A percentile compares a stretch with the other conserved stretches of the same genome.
Evolutionary conservation across 2,797 vertebrate genomes (phyloP).

Genomic region (Cuniculus paca): DNA sequence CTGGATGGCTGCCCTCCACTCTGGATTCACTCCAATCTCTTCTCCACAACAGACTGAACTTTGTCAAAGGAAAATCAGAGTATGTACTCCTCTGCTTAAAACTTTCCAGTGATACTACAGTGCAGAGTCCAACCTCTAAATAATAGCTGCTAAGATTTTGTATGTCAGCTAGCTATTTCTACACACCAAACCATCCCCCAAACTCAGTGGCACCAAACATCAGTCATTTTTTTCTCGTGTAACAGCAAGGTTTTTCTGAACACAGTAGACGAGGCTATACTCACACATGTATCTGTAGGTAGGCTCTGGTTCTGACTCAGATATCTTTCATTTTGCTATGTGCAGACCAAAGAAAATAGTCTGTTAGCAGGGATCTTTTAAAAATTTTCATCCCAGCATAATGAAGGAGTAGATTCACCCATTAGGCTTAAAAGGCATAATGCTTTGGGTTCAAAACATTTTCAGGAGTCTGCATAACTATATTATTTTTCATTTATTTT

Average conservation of each 20-base stretch:
- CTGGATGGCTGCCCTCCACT: not conserved
- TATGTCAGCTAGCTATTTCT: not conserved
- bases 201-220: not conserved
- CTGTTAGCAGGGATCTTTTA: not conserved
- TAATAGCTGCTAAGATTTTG: not conserved
- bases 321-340: not conserved
- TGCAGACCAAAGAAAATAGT: not conserved
- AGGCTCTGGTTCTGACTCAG: not conserved
- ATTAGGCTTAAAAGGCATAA: not conserved
- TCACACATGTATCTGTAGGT: not conserved
- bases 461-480: not conserved
- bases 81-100: not conserved
- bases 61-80: not conserved
- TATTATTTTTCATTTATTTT: conserved; percentile 33
- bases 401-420: not conserved
- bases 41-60: not conserved
- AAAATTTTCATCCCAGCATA: not conserved
- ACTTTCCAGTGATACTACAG: not conserved
- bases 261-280: rapidly evolving
- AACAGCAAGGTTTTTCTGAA: not conserved
- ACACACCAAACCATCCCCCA: conserved; percentile 17
- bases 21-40: not conserved
- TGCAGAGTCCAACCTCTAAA: not conserved
- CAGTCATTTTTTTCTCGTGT: not conserved
- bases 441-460: not conserved